Conservation (phyloP, 2,888 invertebrate species). For the Allolobophora icterica region DNA sequence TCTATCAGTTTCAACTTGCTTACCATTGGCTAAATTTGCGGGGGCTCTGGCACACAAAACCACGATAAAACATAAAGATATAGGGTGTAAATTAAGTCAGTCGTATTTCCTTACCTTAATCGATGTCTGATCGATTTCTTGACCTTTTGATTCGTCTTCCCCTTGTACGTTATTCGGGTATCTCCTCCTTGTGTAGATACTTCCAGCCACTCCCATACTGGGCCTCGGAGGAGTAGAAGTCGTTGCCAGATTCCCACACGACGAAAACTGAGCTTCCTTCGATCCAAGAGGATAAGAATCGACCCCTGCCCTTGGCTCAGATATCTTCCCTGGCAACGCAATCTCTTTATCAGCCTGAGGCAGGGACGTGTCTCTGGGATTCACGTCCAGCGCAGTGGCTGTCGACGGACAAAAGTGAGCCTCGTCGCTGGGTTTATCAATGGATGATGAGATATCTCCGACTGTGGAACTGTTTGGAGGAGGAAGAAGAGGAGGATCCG, state of each 20-base stretch:
- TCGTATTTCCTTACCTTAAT: background rate
- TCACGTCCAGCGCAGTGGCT: background rate
- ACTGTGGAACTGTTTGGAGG: background rate
- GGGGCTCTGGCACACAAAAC: no score
- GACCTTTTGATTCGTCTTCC: background rate
- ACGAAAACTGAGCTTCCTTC: background rate
- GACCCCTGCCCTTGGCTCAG: background rate
- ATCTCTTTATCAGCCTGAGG: background rate
- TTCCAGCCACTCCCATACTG: constrained; percentile 12
- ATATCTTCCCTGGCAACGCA: background rate
- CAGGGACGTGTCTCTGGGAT: background rate
- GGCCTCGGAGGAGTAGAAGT: background rate
- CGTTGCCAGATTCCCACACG: background rate
- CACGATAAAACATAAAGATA: no score
- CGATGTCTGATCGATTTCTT: background rate
- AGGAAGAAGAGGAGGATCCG: background rate
- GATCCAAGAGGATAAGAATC: background rate
- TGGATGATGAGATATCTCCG: background rate
- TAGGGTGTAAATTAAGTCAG: background rate
- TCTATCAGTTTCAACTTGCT: no score
- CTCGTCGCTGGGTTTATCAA: background rate
- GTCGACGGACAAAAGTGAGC: background rate
- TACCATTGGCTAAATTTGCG: no score
- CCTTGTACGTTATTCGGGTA: background rate
- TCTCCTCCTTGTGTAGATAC: constrained; percentile 17